Percentiles rank a stretch among this genome's conserved stretches.
phyloP scores from a whole-genome alignment of 2,888 invertebrate species.

The Hecatera dysodea region DNA sequence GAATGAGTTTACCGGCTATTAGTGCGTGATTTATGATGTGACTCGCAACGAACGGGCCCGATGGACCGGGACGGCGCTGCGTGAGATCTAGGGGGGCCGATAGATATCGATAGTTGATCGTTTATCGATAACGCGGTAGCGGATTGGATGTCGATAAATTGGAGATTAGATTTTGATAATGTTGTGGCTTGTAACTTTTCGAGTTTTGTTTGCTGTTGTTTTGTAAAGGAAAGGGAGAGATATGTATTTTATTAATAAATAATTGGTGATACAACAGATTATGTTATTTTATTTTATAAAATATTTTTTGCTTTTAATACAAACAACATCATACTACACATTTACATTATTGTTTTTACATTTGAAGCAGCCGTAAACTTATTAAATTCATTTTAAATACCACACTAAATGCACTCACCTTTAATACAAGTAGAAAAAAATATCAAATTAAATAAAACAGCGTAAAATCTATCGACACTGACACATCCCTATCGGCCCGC shows the following conservation, averaged over 20 bases:
- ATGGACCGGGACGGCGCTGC: constrained; percentile 84
- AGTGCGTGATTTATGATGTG: constrained; percentile 89
- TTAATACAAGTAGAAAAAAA: neutral
- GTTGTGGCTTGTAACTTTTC: constrained; percentile 8
- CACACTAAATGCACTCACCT: neutral
- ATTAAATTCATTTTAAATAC: neutral
- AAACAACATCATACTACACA: no score
- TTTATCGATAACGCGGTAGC: constrained; percentile 53
- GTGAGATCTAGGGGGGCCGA: constrained; percentile 78
- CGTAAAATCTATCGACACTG: constrained; percentile 47
- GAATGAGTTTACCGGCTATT: constrained; percentile 89
- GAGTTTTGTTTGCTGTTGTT: constrained; percentile 11
- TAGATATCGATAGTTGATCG: constrained; percentile 53
- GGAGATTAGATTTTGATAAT: constrained; percentile 36
- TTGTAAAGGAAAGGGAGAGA: neutral
- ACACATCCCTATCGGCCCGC: constrained; percentile 77
- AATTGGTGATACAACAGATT: neutral
- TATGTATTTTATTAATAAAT: neutral
- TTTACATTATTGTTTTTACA: neutral
- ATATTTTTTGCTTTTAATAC: no score
- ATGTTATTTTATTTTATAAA: no score
- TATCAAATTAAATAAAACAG: neutral
- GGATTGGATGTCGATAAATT: constrained; percentile 43
- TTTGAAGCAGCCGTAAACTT: neutral
- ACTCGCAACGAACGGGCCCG: constrained; percentile 80